A percentile compares a stretch with the other conserved stretches of the same genome.
Evolutionary conservation across 2,113 vertebrate genomes (phyloP).

Genomic region (Butorides virescens): DNA sequence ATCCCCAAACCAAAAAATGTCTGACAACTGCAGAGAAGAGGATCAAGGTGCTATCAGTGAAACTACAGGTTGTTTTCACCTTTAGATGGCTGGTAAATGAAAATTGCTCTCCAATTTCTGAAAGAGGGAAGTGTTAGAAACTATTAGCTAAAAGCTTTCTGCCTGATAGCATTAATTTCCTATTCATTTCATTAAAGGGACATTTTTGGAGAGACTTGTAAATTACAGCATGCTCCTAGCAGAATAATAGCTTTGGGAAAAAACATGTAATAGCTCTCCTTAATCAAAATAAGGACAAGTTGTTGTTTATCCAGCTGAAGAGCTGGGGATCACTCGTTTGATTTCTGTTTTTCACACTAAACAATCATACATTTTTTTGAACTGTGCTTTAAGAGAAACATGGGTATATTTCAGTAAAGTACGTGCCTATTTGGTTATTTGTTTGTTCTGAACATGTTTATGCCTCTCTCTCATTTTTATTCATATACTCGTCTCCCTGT

Average conservation of each 20-base stretch:
- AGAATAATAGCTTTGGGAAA: slow-evolving; percentile 73
- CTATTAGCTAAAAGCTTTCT: slow-evolving; percentile 67
- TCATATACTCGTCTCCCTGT: background rate
- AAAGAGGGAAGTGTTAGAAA: slow-evolving; percentile 55
- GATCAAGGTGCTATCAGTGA: slow-evolving; percentile 14
- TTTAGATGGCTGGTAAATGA: slow-evolving; percentile 61
- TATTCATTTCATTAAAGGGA: slow-evolving; percentile 72
- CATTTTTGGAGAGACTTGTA: slow-evolving; percentile 69
- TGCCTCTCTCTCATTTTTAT: background rate
- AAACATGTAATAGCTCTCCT: slow-evolving; percentile 68
- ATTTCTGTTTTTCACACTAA: slow-evolving; percentile 42
- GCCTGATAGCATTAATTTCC: slow-evolving; percentile 72
- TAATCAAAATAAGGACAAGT: slow-evolving; percentile 75
- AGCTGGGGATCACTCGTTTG: slow-evolving; percentile 23
- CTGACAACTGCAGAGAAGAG: background rate
- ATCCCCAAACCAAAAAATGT: background rate
- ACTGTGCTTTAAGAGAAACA: background rate
- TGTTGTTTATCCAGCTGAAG: slow-evolving; percentile 67
- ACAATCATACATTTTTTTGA: background rate
- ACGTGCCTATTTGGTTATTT: background rate
- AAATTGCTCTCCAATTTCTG: slow-evolving; percentile 55
- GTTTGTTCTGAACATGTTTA: background rate
- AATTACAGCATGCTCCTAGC: slow-evolving; percentile 65
- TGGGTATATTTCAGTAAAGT: background rate
- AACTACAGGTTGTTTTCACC: slow-evolving; percentile 29